Conservation (phyloP, 2,113 vertebrate species). For the Dasyprocta punctata region DNA sequence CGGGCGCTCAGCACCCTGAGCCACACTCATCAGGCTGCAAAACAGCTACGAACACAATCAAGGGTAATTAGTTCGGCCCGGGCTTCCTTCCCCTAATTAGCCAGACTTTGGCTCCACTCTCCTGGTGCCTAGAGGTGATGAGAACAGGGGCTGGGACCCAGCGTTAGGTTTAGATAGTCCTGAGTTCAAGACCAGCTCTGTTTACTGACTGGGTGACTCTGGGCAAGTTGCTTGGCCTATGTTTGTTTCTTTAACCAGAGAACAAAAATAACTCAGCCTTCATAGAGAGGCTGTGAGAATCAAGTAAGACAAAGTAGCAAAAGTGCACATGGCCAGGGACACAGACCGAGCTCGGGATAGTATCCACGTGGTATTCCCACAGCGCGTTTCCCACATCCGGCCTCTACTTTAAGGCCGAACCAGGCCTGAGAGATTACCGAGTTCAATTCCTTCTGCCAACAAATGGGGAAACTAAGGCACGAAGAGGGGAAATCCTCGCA, state of each 20-base stretch:
- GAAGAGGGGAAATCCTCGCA: too few relatives aligned
- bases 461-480: background rate
- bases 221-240: background rate
- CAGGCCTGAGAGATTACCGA: background rate
- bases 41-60: slow-evolving; percentile 67
- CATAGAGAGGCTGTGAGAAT: background rate
- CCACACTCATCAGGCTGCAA: slow-evolving; percentile 18
- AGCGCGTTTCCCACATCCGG: accelerated
- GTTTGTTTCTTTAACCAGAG: background rate
- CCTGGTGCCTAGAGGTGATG: background rate
- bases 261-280: background rate
- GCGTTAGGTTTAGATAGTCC: background rate
- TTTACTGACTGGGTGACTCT: slow-evolving; percentile 23
- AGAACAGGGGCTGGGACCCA: background rate
- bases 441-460: background rate
- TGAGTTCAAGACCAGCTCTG: slow-evolving; percentile 14
- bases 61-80: slow-evolving; percentile 64
- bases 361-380: accelerated
- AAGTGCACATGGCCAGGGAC: accelerated
- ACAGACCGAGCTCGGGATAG: accelerated
- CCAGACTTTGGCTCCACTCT: background rate
- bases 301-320: accelerated
- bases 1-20: slow-evolving; percentile 25
- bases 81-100: slow-evolving; percentile 44
- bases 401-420: background rate